phyloP scores from a whole-genome alignment of 2,797 vertebrate species.

The Cyprinodon diabolis region DNA sequence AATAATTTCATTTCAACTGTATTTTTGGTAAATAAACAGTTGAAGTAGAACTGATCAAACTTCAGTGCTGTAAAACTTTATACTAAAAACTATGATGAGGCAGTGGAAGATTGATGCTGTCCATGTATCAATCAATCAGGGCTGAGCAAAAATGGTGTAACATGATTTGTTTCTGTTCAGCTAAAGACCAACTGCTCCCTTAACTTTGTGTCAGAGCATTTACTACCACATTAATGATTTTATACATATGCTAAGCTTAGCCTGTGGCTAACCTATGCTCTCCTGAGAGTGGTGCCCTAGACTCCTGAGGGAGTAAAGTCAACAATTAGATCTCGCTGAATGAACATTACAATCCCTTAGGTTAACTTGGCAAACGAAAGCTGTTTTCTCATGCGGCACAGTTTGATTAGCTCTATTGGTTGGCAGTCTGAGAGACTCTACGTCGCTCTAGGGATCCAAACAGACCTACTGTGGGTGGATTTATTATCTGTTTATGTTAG shows the following conservation, averaged over 20 bases:
- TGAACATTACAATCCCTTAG: constrained; percentile 37
- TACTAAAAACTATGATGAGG: not conserved
- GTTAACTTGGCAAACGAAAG: constrained; percentile 18
- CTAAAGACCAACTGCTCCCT: constrained; percentile 29
- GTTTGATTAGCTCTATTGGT: constrained; percentile 28
- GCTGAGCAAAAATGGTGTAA: constrained; percentile 22
- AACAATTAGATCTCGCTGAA: constrained; percentile 45
- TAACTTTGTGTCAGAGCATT: constrained; percentile 30
- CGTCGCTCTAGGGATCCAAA: constrained; percentile 16
- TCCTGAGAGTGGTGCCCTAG: constrained; percentile 26
- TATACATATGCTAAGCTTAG: constrained; percentile 46
- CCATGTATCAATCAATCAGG: constrained; percentile 8
- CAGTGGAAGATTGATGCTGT: constrained; percentile 11
- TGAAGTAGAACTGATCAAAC: not conserved
- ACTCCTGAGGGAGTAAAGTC: constrained; percentile 26
- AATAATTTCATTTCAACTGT: not conserved
- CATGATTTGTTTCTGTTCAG: constrained; percentile 26
- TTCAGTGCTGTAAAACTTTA: not conserved
- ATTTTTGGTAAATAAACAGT: not conserved
- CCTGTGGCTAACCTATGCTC: constrained; percentile 41
- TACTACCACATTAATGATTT: constrained; percentile 55
- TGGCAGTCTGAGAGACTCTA: constrained; percentile 12
- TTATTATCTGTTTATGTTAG: constrained; percentile 24
- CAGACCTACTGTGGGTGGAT: constrained; percentile 26
- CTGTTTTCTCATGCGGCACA: not conserved